Conservation (phyloP, 1,140 invertebrate species). For the Drosophila ficusphila region DNA sequence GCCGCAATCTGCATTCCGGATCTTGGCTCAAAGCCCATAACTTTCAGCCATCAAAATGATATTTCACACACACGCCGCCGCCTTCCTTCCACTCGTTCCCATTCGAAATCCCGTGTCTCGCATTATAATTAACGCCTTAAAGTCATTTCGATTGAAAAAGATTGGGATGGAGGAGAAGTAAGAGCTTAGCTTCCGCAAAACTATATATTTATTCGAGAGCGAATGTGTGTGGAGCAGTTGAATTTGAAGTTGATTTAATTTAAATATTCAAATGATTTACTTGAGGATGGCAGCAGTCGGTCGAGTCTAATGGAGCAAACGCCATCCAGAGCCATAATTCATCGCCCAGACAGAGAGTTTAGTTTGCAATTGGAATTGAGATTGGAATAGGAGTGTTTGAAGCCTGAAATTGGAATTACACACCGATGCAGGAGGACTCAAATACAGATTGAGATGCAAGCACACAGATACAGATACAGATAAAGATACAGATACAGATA, state of each 20-base stretch:
- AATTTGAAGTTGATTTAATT: slow-evolving; percentile 68
- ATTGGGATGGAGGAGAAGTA: neutral
- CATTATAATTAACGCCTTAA: slow-evolving; percentile 71
- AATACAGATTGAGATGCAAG: neutral
- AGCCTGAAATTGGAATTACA: slow-evolving; percentile 21
- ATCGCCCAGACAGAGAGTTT: slow-evolving; percentile 29
- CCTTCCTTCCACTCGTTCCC: too few species aligned
- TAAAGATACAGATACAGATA: neutral
- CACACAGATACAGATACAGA: slow-evolving; percentile 11
- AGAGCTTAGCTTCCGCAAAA: slow-evolving; percentile 16
- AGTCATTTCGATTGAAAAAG: slow-evolving; percentile 47
- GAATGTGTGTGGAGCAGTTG: slow-evolving; percentile 12
- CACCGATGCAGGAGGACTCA: slow-evolving; percentile 13
- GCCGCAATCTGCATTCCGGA: neutral
- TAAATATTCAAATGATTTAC: slow-evolving; percentile 79
- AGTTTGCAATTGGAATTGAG: neutral
- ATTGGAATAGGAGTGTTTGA: slow-evolving; percentile 1
- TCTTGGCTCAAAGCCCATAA: neutral
- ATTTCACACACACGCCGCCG: slow-evolving; percentile 15
- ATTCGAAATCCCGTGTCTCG: slow-evolving; percentile 24
- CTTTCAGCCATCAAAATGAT: slow-evolving; percentile 19
- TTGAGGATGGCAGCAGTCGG: slow-evolving; percentile 37
- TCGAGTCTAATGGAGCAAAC: slow-evolving; percentile 46
- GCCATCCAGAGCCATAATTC: slow-evolving; percentile 64
- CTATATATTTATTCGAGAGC: too few species aligned